Evolutionary conservation across 1,140 invertebrate genomes (phyloP), one percentile per base, ranked within the genome.

Genomic region (Diorhabda carinulata): DNA sequence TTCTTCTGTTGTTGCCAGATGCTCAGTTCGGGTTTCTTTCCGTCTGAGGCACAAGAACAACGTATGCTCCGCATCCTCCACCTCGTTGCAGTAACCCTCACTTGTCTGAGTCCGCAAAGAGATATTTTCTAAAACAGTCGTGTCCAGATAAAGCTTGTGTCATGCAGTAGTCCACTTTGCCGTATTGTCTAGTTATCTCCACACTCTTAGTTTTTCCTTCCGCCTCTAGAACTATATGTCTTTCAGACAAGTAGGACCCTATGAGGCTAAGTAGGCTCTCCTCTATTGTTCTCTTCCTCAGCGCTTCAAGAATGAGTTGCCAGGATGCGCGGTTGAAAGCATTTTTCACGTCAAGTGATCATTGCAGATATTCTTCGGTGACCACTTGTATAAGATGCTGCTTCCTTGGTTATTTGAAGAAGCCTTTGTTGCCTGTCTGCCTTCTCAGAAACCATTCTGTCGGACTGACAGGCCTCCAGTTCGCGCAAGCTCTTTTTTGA

Each of bases 111-210:
- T 25, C 25, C 25, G 25, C 25, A 43, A 8, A 64, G 6, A 73
- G 63, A 62, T 73, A 76, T 44, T 10, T 47, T 43, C 65, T 60
- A 58, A 76, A 76, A 45, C 59, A 70, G 25, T 73, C 72, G 47
- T 77, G 76, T 10, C 72, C 74, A 7, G 69, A 68, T 43, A 73
- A 61, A n/a, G 63, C 42, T 60, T 76, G 69, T 8, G 72, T 76
- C 7, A 76, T 43, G 52, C 69, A 73, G 64, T 68, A 77, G 41
- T 64, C 58, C 3, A 70, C 41, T 43, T 25, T 2, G 5, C 41
- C 61, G 25, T 60, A 60, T 25, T 7, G 58, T 60, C 7, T 25
- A 25, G 25, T 25, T 25, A 25, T 25, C 25, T 25, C 25, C 25
- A 25, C 25, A 25, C 25, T 25, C 25, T 25, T 25, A 25, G 25